Base-by-base conservation (phyloP, 2,888 invertebrate species). In the Ethmia dodecea region DNA sequence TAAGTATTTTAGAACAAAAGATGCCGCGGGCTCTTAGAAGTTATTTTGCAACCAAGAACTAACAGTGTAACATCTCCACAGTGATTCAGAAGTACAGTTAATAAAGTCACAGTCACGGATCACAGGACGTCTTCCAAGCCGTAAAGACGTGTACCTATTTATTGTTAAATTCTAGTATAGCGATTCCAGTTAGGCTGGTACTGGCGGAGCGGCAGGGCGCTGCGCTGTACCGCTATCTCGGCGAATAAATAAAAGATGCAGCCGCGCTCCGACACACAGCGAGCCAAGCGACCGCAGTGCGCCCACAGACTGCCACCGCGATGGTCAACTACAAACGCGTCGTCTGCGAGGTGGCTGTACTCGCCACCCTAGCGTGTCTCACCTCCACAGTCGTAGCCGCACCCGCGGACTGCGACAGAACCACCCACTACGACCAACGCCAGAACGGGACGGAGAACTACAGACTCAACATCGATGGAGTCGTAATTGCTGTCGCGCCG, bases 391-490 rank as follows among this genome's bases (percentile, higher is more conserved):
- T 80, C 0, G 64, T 74, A 2, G 50, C 62, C 2, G 64, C 75
- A 2, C 49, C 62, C 2, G 54, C 62, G n/a, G 67, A 71, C 40
- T 48, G 51, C 32, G 40, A 44, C 8, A 58, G 60, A 24, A 40
- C 72, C 31, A 45, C 78, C 13, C 76, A 81, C 44, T 91, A 89
- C 64, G 94, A 94, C 69, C 93, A 94, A 60, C 77, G 93, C 5
- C 94, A 94, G 64, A 94, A 93, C 60, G 94, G 94, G 1, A 83
- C 89, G 0, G 93, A 93, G 52, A 94, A 94, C 76, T 89, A 90
- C 45, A 86, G 92, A 11, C 72, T 94, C 6, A 90, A 89, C 59
- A 84, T 94, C 31, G 90, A 91, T 52, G 92, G 91, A 9, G 80
- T 93, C n/a, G 87, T 91, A 9, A 71, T 93, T 18, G 89, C 91